Evolutionary conservation across 1,140 invertebrate species (phyloP), one percentile per base, ranked within the genome.

Genomic region (Apis dorsata): DNA sequence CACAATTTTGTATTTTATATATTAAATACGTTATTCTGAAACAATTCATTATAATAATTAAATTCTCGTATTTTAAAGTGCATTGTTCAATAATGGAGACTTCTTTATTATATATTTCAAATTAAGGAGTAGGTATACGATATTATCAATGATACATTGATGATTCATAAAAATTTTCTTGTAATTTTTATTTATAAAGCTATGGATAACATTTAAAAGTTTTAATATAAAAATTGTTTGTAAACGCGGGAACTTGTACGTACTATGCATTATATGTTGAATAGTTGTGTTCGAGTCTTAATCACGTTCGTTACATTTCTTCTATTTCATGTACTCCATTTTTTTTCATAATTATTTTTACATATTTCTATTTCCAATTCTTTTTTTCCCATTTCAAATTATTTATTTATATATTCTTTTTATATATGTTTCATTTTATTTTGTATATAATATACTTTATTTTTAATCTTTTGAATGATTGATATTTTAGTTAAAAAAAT

Each of bases 211-310:
- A 76, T 53, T 53, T 75, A 51, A 7, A 24, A 63, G 17, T 71
- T 71, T 55, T 9, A 7, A 34, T 51, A 44, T 51, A 15, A 17
- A 21, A 17, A 28, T n/a, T 24, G 11, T 66, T 75, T 19, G n/a
- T 68, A 75, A 83, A 79, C 81, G 81, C 81, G 81, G 81, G 81
- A 83, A 83, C 79, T 79, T 83, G 34, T 13, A 28, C 5, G 7
- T 53, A 28, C n/a, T 13, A 17, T 51, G 28, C 44, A 49, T 76
- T 77, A 24, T 28, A 24, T 19, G 34, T n/a, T 17, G 15, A 13
- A 28, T 44, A 34, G 51, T 81, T 10, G 17, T 11, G 1, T n/a
- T 8, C 0, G 11, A 19, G 15, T 82, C 28, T n/a, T 21, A 7
- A 17, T 76, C 28, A 44, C 51, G n/a, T 66, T 68, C 5, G 28